Base-by-base conservation (phyloP, 2,888 invertebrate species). In the Apodemia hepburni region DNA sequence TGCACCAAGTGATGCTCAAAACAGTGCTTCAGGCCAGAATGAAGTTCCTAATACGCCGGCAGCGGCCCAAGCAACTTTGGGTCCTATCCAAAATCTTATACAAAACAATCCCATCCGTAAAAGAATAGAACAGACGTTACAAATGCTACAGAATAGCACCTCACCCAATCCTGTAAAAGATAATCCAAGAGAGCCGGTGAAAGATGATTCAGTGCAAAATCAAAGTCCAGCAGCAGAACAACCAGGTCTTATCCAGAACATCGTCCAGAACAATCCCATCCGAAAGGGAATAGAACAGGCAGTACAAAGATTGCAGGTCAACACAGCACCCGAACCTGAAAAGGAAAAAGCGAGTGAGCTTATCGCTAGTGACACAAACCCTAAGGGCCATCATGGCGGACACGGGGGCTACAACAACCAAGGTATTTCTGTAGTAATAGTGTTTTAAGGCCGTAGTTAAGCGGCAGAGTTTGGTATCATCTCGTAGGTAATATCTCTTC, bases 101-200 rank as follows among this genome's bases (percentile, higher is more conserved):
- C 78, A 78, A 65, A 78, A 74, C 62, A 82, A 78, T 60, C 78
- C 81, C 0, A 76, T 83, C 35, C 77, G 78, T 5, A 75, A 79
- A 61, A 78, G 81, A 4, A 71, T 83, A 15, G 71, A 78, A n/a
- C 73, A 72, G 0, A 76, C 79, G 3, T 78, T 81, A 9, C 78
- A 82, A 65, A 77, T 73, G 63, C 72, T 82, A 66, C 81, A 81
- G 64, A 70, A 72, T 29, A 65, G 73, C 6, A 70, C 81, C 35
- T 75, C 67, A 54, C 77, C 79, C 63, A 77, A 74, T 61, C 83
- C 83, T 8, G 80, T 77, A 27, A 59, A 49, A 45, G 68, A 67
- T 8, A 79, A 75, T 61, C 84, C 84, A 0, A 77, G 83, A 8
- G 79, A 78, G 18, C 69, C 71, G 2, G 15, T 65, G 15, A 60